These are phyloP conservation scores for Palloptera scutellata DNA, from an alignment of 2,888 invertebrate species.

Conservation along the genomic window DNA sequence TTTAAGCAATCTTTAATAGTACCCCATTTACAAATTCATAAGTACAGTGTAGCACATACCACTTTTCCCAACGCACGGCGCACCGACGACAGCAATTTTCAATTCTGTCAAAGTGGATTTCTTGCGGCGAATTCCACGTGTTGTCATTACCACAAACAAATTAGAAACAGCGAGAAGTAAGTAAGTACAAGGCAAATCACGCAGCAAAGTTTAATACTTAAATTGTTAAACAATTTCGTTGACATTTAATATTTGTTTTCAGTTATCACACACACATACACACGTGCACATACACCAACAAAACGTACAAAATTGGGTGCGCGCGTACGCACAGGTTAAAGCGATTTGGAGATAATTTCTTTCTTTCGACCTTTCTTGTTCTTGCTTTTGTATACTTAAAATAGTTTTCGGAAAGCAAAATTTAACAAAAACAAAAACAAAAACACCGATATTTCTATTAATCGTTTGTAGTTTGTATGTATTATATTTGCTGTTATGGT, in stretches of 20 bases:
- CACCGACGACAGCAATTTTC: constrained; percentile 89
- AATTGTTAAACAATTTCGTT: background rate
- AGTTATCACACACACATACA: background rate
- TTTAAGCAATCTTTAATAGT: too few relatives aligned
- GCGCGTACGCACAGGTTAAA: constrained; percentile 2
- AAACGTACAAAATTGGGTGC: background rate
- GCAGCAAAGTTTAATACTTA: constrained; percentile 5
- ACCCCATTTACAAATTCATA: background rate
- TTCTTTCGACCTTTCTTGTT: constrained; percentile 16
- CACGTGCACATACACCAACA: background rate
- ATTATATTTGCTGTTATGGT: constrained; percentile 6
- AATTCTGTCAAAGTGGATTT: constrained; percentile 90
- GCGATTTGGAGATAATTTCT: background rate
- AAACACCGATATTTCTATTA: constrained; percentile 16
- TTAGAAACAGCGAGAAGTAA: constrained; percentile 1
- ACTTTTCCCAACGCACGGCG: constrained; percentile 90
- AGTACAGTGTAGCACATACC: constrained; percentile 69
- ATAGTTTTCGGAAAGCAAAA: constrained; percentile 1
- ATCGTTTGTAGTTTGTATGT: constrained; percentile 23
- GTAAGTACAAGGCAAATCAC: constrained; percentile 8
- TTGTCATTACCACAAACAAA: constrained; percentile 67
- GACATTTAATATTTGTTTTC: background rate
- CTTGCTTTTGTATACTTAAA: constrained; percentile 9
- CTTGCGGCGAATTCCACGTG: constrained; percentile 85
- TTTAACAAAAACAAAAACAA: constrained; percentile 19